A percentile compares a stretch with the other conserved stretches of the same genome.
These are phyloP conservation scores for Drosophila subpulchrella DNA, from an alignment of 1,140 invertebrate species.

Conservation along the genomic window DNA sequence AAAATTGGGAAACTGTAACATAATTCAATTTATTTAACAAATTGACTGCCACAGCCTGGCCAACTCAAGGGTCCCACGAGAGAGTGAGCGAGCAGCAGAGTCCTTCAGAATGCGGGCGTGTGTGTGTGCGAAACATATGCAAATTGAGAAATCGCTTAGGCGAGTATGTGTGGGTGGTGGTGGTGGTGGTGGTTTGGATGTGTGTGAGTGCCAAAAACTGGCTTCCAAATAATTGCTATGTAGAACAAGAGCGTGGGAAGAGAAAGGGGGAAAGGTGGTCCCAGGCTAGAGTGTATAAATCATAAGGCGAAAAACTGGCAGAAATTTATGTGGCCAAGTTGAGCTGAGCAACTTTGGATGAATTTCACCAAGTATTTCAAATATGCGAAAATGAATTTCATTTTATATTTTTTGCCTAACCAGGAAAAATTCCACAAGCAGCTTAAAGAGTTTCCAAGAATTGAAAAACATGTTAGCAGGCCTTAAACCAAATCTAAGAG, in stretches of 20 bases:
- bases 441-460: slow-evolving; percentile 18
- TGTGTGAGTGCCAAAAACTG: slow-evolving; percentile 55
- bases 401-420: not conserved
- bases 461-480: not conserved
- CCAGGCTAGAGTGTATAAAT: slow-evolving; percentile 40
- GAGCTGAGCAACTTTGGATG: slow-evolving; percentile 29
- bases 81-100: slow-evolving; percentile 16
- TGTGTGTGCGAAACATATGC: slow-evolving; percentile 61
- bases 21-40: slow-evolving; percentile 82
- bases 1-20: slow-evolving; percentile 47
- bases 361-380: slow-evolving; percentile 39
- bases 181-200: not conserved
- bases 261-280: not conserved
- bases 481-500: not conserved
- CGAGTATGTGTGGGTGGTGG: slow-evolving; percentile 31
- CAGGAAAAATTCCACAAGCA: not conserved
- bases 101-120: slow-evolving; percentile 9
- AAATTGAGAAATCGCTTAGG: slow-evolving; percentile 79
- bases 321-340: slow-evolving; percentile 43
- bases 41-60: slow-evolving; percentile 71
- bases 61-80: slow-evolving; percentile 40
- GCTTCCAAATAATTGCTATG: slow-evolving; percentile 67
- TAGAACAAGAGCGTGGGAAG: slow-evolving; percentile 18
- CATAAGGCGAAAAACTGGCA: slow-evolving; percentile 37
- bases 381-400: slow-evolving; percentile 38